A percentile compares a stretch with the other conserved stretches of the same genome.
Conservation (phyloP, 2,113 vertebrate species). For the Pedionomus torquatus region DNA sequence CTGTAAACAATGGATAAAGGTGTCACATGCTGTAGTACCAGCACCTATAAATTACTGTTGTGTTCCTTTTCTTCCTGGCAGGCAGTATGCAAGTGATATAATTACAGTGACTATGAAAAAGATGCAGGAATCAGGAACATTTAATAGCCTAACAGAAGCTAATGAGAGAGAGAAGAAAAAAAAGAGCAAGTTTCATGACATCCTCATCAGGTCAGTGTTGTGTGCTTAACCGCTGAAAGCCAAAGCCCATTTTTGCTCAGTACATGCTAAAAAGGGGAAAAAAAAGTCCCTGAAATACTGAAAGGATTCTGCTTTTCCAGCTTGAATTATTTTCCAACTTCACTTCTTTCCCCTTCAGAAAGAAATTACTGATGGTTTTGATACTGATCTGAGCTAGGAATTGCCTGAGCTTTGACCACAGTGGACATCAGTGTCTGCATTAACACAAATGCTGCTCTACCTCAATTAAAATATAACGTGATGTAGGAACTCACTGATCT, state of each 20-base stretch:
- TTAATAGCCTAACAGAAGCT: conserved; percentile 68
- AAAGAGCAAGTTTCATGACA: conserved; percentile 68
- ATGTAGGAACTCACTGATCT: neutral
- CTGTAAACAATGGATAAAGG: neutral
- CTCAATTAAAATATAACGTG: neutral
- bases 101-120: conserved; percentile 67
- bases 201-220: conserved; percentile 77
- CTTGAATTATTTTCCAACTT: neutral
- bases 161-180: conserved; percentile 72
- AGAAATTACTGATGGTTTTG: neutral
- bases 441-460: neutral
- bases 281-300: neutral
- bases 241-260: neutral
- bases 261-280: neutral
- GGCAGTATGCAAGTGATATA: conserved; percentile 77
- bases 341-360: neutral
- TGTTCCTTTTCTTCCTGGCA: conserved; percentile 49
- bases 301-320: neutral
- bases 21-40: neutral
- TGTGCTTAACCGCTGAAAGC: neutral
- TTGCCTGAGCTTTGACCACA: neutral
- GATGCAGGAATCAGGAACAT: conserved; percentile 72
- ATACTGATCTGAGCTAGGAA: neutral
- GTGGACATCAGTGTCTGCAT: neutral
- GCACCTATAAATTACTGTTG: neutral